Evolutionary conservation across 2,797 vertebrate species (phyloP).

Genomic region (Denticeps clupeoides): DNA sequence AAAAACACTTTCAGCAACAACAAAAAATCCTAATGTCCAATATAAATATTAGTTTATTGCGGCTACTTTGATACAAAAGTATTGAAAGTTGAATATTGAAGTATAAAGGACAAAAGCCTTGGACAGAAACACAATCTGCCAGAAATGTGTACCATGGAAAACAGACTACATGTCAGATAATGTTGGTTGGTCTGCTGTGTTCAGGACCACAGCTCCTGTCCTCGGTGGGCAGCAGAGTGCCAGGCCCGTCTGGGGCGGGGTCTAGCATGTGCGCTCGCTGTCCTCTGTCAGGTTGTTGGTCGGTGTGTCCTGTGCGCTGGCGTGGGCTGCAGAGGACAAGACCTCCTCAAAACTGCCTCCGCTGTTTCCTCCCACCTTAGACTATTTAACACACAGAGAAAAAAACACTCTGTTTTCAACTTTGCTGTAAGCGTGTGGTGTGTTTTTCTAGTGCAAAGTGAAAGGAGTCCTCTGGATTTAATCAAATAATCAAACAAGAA

Average conservation of each 20-base stretch:
- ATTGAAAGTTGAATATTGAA: constrained; percentile 3
- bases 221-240: constrained; percentile 20
- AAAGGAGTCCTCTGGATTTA: too few relatives aligned
- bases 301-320: constrained; percentile 73
- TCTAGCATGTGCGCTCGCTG: constrained; percentile 63
- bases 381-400: constrained; percentile 48
- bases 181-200: constrained; percentile 2
- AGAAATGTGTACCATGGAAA: not conserved
- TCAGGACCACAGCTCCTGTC: constrained; percentile 3
- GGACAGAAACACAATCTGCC: constrained; percentile 1
- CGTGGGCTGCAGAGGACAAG: constrained; percentile 81
- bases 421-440: too few relatives aligned
- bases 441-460: too few relatives aligned
- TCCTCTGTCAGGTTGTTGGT: constrained; percentile 52
- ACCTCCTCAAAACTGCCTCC: constrained; percentile 91
- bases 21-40: too few relatives aligned
- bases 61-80: constrained; percentile 2
- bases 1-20: too few relatives aligned
- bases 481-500: too few relatives aligned
- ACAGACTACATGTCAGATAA: constrained; percentile 4
- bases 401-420: constrained; percentile 1
- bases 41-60: too few relatives aligned
- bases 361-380: constrained; percentile 71
- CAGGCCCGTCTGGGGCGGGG: not conserved
- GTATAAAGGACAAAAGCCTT: constrained; percentile 3